Evolutionary conservation across 2,888 invertebrate genomes (phyloP).

Genomic region (Carcina quercana): DNA sequence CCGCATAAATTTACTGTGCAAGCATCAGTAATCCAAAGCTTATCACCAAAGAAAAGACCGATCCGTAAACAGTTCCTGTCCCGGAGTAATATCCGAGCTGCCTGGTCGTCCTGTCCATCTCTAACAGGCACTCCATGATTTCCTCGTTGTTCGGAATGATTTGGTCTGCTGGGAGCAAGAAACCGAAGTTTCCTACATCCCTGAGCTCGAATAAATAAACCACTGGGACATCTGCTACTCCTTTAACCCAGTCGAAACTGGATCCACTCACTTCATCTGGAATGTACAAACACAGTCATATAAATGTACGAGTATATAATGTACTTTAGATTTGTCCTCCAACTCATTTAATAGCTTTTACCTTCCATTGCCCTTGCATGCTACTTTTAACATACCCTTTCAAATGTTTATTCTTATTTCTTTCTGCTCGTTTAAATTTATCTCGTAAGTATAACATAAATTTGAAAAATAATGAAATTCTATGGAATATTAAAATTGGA

Average conservation of each 20-base stretch:
- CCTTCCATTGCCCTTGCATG: too few species aligned
- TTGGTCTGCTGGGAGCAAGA: slow-evolving; percentile 63
- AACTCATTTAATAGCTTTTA: too few species aligned
- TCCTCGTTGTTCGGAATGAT: slow-evolving; percentile 64
- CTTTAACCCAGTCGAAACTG: slow-evolving; percentile 74
- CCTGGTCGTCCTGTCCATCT: slow-evolving; percentile 38
- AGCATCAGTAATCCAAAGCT: slow-evolving; percentile 17
- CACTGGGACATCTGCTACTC: slow-evolving; percentile 62
- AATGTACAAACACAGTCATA: too few species aligned
- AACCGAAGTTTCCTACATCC: slow-evolving; percentile 68
- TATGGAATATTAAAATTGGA: too few species aligned
- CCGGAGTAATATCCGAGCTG: slow-evolving; percentile 31
- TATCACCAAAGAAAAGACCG: slow-evolving; percentile 17
- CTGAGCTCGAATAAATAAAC: slow-evolving; percentile 73
- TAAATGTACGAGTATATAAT: too few species aligned
- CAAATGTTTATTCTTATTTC: too few species aligned
- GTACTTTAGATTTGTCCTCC: too few species aligned
- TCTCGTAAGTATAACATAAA: too few species aligned
- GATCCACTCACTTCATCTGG: slow-evolving; percentile 55
- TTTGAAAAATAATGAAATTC: too few species aligned
- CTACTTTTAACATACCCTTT: too few species aligned
- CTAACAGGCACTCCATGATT: slow-evolving; percentile 48
- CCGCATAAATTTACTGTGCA: slow-evolving; percentile 3
- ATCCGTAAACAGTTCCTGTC: slow-evolving; percentile 13
- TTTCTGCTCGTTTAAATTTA: too few species aligned